phyloP scores from a whole-genome alignment of 2,888 invertebrate genomes.

The Agonopterix subpropinquella region DNA sequence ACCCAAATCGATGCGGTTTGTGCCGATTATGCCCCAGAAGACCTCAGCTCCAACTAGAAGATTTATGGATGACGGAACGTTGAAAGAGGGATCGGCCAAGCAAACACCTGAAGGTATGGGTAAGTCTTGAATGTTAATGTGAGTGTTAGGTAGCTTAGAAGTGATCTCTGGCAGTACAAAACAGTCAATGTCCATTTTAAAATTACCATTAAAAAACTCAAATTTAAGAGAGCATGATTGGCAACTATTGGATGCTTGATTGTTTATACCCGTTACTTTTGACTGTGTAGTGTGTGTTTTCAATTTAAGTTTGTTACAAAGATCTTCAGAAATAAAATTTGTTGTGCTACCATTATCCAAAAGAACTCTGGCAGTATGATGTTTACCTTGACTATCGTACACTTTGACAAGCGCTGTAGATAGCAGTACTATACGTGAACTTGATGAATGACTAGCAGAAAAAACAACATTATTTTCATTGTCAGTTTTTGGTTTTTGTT shows the following conservation, averaged over 20 bases:
- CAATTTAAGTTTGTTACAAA: not conserved
- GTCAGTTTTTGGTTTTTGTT: not conserved
- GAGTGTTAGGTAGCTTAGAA: not conserved
- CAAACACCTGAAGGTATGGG: not conserved
- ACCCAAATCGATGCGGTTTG: constrained; percentile 1
- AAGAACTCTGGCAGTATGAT: constrained; percentile 1
- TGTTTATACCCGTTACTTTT: constrained; percentile 8
- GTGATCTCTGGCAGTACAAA: constrained; percentile 7
- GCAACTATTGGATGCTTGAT: constrained; percentile 5
- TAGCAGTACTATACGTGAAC: constrained; percentile 1
- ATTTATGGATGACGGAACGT: constrained; percentile 5
- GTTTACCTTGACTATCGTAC: not conserved
- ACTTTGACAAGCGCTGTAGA: constrained; percentile 8
- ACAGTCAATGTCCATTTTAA: constrained; percentile 1
- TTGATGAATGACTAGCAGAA: too few species aligned
- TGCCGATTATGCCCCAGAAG: constrained; percentile 7
- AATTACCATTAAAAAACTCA: not conserved
- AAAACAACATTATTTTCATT: not conserved
- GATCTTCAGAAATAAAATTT: constrained; percentile 6
- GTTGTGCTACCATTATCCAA: constrained; percentile 11
- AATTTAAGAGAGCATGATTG: not conserved
- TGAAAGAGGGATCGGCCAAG: constrained; percentile 9
- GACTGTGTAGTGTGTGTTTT: constrained; percentile 1
- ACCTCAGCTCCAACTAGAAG: constrained; percentile 9
- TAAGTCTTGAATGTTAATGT: not conserved